Base-by-base conservation (phyloP, 2,888 invertebrate species). In the Nomada hirtipes region DNA sequence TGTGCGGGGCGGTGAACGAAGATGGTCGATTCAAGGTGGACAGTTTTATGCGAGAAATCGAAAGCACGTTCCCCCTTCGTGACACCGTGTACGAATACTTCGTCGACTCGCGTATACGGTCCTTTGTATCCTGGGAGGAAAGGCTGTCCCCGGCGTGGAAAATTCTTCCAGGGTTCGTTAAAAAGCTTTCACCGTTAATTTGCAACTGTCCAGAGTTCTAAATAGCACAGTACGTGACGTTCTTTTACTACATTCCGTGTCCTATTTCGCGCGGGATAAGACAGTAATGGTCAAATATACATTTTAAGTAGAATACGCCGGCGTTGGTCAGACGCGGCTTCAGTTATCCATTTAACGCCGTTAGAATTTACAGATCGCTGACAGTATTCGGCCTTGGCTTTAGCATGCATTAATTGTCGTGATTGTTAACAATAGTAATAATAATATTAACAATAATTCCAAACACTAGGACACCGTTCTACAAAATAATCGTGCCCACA, bases 31-130 rank as follows among this genome's bases (percentile, higher is more conserved):
- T 95, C 60, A 97, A 96, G 93, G 95, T 98, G 86, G 98, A 98
- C 94, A 95, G 95, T 84, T 98, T 96, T 94, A 95, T 98, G 70
- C 95, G 98, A 59, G 97, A 97, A 93, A 95, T 96, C 90, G 97
- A 97, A 92, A 96, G 96, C 11, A 94, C 96, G 7, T 98, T 98
- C 94, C 98, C 98, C 0, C 95, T 98, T 61, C 97, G 97, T 91
- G 98, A 98, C 91, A 97, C 97, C 0, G 96, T 98, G 11, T 98
- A 97, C 93, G 98, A 98, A 93, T 98, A 98, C 94, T 98, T 95
- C 92, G 97, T 98, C n/a, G 98, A 98, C 90, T 95, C 96, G 53
- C 94, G 96, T 81, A 95, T 96, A 83, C 95, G 96, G 44, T 94
- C 95, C 78, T 97, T 98, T 94, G 94, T 95, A 68, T 95, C 96